Evolutionary conservation across 2,888 invertebrate species (phyloP).

Genomic region (Seira ritae): DNA sequence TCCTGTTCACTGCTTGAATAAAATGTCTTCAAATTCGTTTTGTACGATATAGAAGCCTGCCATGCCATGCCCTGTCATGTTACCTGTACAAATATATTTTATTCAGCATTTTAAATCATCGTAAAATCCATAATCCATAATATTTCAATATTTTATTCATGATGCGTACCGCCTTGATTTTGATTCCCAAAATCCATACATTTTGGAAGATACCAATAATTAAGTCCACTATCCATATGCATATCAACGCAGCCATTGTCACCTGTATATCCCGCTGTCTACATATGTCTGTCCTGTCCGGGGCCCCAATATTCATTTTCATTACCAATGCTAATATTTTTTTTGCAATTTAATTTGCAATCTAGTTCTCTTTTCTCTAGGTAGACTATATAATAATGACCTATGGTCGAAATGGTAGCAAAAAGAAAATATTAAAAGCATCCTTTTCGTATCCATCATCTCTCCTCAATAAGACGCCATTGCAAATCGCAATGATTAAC

Average conservation of each 20-base stretch:
- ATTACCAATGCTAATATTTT: not conserved
- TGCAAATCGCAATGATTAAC: conserved; percentile 51
- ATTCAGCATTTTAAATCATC: not conserved
- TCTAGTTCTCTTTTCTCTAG: conserved; percentile 11
- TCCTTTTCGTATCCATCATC: conserved; percentile 14
- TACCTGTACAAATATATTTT: too few relatives aligned
- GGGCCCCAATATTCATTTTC: not conserved
- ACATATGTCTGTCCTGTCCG: too few relatives aligned
- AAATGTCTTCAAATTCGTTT: too few relatives aligned
- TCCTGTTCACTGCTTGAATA: not conserved
- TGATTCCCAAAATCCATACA: not conserved
- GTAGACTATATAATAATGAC: too few relatives aligned
- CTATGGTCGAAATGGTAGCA: not conserved
- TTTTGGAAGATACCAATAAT: conserved; percentile 9
- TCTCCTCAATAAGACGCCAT: not conserved
- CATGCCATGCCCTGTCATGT: too few relatives aligned
- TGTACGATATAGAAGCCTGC: too few relatives aligned
- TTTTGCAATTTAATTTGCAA: not conserved
- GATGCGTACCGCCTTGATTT: conserved; percentile 11
- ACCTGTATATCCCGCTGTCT: not conserved
- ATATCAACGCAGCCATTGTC: conserved; percentile 5
- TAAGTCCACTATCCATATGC: not conserved
- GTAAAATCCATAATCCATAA: not conserved
- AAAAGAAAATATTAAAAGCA: conserved; percentile 17
- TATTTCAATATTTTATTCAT: conserved; percentile 3